phyloP scores from a whole-genome alignment of 92 coral and sea anemone species.

The Pocillopora meandrina region DNA sequence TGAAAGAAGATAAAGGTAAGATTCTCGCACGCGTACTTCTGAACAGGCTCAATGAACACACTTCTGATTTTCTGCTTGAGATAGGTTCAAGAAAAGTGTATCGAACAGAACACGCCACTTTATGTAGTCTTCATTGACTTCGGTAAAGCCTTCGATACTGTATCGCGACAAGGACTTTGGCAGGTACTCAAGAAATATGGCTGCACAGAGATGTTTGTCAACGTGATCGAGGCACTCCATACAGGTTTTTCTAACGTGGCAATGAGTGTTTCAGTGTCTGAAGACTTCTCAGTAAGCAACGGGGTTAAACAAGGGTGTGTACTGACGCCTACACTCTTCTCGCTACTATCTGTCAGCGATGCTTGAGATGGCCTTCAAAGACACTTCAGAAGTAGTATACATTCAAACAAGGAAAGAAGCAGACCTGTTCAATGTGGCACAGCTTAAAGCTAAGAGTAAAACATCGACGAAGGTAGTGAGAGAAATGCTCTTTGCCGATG shows the following conservation, averaged over 20 bases:
- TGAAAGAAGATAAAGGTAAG: conserved; percentile 6
- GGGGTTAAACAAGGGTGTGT: conserved; percentile 1
- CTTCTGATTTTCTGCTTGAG: conserved; percentile 18
- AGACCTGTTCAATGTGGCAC: conserved; percentile 44
- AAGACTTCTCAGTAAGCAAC: conserved; percentile 30
- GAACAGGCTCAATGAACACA: not conserved
- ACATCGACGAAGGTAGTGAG: conserved; percentile 1
- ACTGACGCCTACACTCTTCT: conserved; percentile 41
- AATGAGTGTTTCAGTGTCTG: conserved; percentile 5
- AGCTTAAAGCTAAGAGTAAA: not conserved
- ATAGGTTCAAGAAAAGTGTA: conserved; percentile 19
- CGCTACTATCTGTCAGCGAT: conserved; percentile 35
- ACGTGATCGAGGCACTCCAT: conserved; percentile 21
- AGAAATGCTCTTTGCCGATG: conserved; percentile 42
- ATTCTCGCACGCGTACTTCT: conserved; percentile 1
- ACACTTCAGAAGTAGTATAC: conserved; percentile 4
- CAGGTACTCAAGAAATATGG: conserved; percentile 39
- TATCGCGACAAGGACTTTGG: conserved; percentile 18
- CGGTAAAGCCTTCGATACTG: conserved; percentile 34
- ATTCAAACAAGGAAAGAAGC: not conserved
- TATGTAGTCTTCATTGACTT: conserved; percentile 27
- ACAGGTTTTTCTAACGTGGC: not conserved
- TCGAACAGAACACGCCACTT: conserved; percentile 24
- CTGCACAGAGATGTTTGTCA: conserved; percentile 35
- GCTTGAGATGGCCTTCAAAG: conserved; percentile 37